These are phyloP conservation scores for Polypedilum vanderplanki DNA, from an alignment of 1,140 invertebrate species.

Conservation along the genomic window DNA sequence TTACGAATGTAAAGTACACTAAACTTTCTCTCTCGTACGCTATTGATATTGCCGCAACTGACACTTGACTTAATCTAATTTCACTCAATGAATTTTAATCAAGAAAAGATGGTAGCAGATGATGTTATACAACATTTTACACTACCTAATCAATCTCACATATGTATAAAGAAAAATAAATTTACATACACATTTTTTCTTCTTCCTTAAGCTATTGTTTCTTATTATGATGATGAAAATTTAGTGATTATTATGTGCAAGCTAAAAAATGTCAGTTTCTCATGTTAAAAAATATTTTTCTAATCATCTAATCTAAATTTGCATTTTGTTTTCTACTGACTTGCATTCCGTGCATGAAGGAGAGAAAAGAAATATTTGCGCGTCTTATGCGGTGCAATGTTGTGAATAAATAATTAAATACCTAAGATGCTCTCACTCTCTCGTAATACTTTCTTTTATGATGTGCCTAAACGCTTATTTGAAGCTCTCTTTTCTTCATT, in stretches of 20 bases:
- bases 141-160: too few species aligned
- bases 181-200: background rate
- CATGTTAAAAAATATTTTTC: background rate
- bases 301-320: background rate
- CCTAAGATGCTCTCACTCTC: background rate
- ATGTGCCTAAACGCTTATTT: background rate
- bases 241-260: background rate
- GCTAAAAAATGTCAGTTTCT: background rate
- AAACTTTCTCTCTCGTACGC: too few species aligned
- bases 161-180: background rate
- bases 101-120: too few species aligned
- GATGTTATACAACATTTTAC: too few species aligned
- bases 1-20: too few species aligned
- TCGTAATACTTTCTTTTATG: slow-evolving; percentile 11
- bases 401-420: slow-evolving; percentile 1
- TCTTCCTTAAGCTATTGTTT: background rate
- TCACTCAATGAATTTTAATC: too few species aligned
- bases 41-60: too few species aligned
- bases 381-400: slow-evolving; percentile 1
- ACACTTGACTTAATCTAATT: too few species aligned
- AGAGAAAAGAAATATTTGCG: background rate
- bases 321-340: background rate
- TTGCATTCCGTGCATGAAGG: background rate
- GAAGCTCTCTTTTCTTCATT: background rate
- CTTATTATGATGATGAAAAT: background rate